Base-by-base conservation (phyloP, 2,113 vertebrate genomes). In the Callionymus lyra region DNA sequence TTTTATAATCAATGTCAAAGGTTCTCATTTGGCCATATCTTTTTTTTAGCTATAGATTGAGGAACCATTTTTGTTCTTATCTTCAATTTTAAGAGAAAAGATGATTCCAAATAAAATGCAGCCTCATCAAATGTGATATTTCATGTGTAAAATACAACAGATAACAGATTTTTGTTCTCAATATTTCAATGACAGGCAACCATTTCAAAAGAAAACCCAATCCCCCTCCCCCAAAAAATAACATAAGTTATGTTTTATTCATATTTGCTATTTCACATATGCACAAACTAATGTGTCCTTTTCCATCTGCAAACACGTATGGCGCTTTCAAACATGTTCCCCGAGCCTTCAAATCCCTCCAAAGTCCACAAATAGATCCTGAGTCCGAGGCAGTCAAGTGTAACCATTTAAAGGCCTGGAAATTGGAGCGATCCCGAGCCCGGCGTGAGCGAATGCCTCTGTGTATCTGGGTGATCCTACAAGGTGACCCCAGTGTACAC, bases 401-500 rank as follows among this genome's bases (percentile, higher is more conserved):
- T 53, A 65, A 75, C 68, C 49, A 41, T 63, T 71, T 64, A 72
- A 56, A 63, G 43, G 41, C 51, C 41, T 32, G 39, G 21, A 62
- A 63, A 74, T 75, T 70, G 70, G 33, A 67, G 36, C 50, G 69
- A 63, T 72, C 51, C 38, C 35, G 14, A 38, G 42, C 40, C 6
- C 3, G 12, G 21, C 39, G 27, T n/a, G 1, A 41, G 18, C 34
- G 38, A 11, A 13, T 17, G 43, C 27, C 6, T 33, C 47, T 50
- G 37, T 58, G 47, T 50, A 45, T 50, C 37, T 52, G 45, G 19
- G 21, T 64, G 51, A 74, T 68, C 57, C 47, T 62, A 79, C 70
- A 81, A 72, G 70, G 63, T 76, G 72, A 78, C 72, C 71, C 52
- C 45, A 12, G 12, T 66, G 71, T 76, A 61, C 46, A 53, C 60